Conservation (phyloP, 1,140 invertebrate genomes). For the Nomia melanderi region DNA sequence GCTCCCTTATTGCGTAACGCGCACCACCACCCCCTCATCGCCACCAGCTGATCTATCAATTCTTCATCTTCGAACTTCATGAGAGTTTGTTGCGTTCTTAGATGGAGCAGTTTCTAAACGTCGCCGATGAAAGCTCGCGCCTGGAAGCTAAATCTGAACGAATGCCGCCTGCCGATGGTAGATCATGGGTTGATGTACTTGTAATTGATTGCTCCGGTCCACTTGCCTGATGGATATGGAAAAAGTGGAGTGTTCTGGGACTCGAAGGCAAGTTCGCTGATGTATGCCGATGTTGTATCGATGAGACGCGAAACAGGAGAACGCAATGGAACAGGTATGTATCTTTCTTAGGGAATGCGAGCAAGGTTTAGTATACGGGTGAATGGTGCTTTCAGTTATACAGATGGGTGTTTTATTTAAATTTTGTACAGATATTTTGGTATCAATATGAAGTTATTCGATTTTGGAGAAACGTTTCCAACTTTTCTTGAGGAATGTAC, state of each 20-base stretch:
- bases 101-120: not conserved
- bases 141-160: slow-evolving; percentile 1
- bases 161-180: not conserved
- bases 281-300: not conserved
- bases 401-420: too few relatives aligned
- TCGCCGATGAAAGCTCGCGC: not conserved
- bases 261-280: not conserved
- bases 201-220: slow-evolving; percentile 3
- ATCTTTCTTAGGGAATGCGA: not conserved
- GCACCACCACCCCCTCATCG: not conserved
- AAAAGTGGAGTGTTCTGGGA: not conserved
- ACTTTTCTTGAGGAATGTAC: too few relatives aligned
- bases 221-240: not conserved
- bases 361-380: too few relatives aligned
- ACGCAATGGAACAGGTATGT: not conserved
- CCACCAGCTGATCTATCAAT: not conserved
- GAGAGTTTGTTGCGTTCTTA: not conserved
- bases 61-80: not conserved
- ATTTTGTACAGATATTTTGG: too few relatives aligned
- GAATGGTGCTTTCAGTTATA: too few relatives aligned
- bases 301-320: not conserved
- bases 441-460: too few relatives aligned
- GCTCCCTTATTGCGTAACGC: not conserved
- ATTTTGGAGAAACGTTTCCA: too few relatives aligned
- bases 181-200: not conserved